Base-by-base conservation (phyloP, 2,888 invertebrate species). In the Drosophila maculinotata region DNA sequence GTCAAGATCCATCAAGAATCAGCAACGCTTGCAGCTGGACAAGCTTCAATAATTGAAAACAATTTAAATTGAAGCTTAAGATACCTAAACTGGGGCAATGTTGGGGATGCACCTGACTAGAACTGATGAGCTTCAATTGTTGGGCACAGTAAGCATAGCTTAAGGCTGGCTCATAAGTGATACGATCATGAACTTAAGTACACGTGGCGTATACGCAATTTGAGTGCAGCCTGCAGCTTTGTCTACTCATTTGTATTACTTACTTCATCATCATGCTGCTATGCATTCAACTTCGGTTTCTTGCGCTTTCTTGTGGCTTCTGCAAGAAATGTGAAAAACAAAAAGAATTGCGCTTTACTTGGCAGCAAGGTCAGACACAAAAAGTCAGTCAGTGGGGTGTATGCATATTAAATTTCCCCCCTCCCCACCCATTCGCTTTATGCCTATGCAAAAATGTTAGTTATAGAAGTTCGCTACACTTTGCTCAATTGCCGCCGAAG, bases 141-240 rank as follows among this genome's bases (percentile, higher is more conserved):
- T 54, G 10, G 48, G n/a, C n/a, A n/a, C 23, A 66, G 57, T 44
- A 49, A n/a, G 36, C 35, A 26, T 36, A 64, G 52, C 35, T 10
- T 39, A 25, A 33, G 53, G 20, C 39, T 56, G 15, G 15, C 4
- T 36, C 6, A 53, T 51, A 83, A 85, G 88, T 86, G 74, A 69
- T 75, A 73, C 72, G 85, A 70, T 81, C 87, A 76, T 85, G 85
- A 88, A 85, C 88, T 73, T 72, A 72, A 68, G 38, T 60, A 58
- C 67, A 63, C 59, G 65, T 54, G 75, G 41, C 67, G 72, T 69
- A 71, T 76, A 36, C 48, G 63, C 63, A 65, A 65, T 66, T 14
- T 30, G n/a, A 14, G 15, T 25, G 17, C 17, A 36, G 53, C 39
- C 53, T 53, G 35, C 35, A 20, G 31, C 28, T 57, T 59, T 12